A percentile compares a stretch with the other conserved stretches of the same genome.
Conservation (phyloP, 2,113 vertebrate species). For the rabbit (Oryctolagus cuniculus) region mOryCun1.1 NC_091445.1:1661501-1662000, state of each 20-base stretch:
- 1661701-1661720: constrained; percentile 13
- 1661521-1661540: too few relatives aligned
- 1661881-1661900: constrained; percentile 34
- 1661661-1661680: too few relatives aligned
- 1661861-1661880: constrained; percentile 29
- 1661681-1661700: neutral
- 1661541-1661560: too few relatives aligned
- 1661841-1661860: constrained; percentile 48
- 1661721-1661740: neutral
- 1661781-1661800: neutral
- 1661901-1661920: neutral
- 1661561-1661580: too few relatives aligned
- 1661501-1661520: too few relatives aligned
- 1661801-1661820: neutral
- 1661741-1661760: neutral
- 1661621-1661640: too few relatives aligned
- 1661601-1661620: too few relatives aligned
- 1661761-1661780: neutral
- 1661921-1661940: constrained; percentile 69
- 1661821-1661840: constrained; percentile 53
- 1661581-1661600: too few relatives aligned
- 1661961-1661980: constrained; percentile 97
- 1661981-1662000: constrained; percentile 97
- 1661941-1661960: constrained; percentile 97
- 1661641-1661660: too few relatives aligned